Conservation (phyloP, 2,797 vertebrate species). For the Silurus lanzhouensis region DNA sequence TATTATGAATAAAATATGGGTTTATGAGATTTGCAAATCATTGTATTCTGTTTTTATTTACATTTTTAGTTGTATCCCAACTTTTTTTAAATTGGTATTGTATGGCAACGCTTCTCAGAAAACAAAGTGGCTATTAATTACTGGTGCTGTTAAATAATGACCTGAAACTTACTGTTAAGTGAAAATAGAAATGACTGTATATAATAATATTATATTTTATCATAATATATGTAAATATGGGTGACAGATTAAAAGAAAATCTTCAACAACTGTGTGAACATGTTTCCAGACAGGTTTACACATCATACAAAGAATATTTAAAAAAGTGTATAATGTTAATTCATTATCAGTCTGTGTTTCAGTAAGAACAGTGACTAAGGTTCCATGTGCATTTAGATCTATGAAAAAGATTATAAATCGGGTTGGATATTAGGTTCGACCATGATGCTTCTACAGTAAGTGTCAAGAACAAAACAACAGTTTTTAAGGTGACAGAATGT, state of each 20-base stretch:
- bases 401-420: background rate
- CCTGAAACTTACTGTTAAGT: background rate
- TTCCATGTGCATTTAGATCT: background rate
- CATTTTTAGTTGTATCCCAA: no score
- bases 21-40: no score
- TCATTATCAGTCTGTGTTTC: background rate
- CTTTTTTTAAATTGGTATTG: no score
- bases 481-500: background rate
- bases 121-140: background rate
- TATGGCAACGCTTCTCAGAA: background rate
- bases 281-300: background rate
- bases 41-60: no score
- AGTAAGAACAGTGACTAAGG: background rate
- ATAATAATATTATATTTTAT: background rate
- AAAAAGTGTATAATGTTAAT: background rate
- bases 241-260: slow-evolving; percentile 3
- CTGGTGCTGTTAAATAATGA: background rate
- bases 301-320: background rate
- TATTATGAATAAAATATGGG: no score
- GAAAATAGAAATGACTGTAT: background rate
- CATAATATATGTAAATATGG: background rate
- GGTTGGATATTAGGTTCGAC: background rate
- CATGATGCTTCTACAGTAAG: background rate
- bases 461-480: background rate
- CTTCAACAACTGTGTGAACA: background rate